Percentiles rank a stretch among this genome's conserved stretches.
Conservation (phyloP, 2,113 vertebrate species). For the Thomomys bottae region DNA sequence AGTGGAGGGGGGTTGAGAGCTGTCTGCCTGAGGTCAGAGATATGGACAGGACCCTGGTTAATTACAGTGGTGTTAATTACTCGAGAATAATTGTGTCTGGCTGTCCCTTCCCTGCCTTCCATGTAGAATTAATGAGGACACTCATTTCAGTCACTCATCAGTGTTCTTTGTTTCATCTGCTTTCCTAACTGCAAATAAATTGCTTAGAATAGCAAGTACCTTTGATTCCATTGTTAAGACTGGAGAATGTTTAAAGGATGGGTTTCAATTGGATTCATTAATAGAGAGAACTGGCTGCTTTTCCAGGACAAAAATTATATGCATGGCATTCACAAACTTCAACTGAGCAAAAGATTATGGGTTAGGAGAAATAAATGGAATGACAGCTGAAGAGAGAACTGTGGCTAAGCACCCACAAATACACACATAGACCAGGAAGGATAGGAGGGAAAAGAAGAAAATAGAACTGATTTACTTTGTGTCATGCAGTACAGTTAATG, state of each 20-base stretch:
- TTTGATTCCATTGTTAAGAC: conserved; percentile 11
- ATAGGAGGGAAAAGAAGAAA: background rate
- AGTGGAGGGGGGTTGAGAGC: background rate
- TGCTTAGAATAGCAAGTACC: conserved; percentile 23
- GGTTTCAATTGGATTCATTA: background rate
- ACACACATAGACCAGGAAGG: background rate
- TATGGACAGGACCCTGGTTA: background rate
- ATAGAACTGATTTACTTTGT: background rate
- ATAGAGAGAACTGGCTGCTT: conserved; percentile 22
- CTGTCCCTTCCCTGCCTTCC: background rate
- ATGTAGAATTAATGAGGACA: background rate
- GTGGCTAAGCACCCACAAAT: fast-evolving
- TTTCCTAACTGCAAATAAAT: background rate
- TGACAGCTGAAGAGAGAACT: background rate
- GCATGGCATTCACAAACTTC: background rate
- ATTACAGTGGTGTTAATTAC: background rate
- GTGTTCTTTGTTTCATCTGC: conserved; percentile 29
- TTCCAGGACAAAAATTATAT: conserved; percentile 24
- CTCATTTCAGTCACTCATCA: background rate
- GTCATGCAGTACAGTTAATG: background rate
- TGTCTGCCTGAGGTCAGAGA: background rate
- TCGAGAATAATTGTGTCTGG: background rate
- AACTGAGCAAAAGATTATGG: background rate
- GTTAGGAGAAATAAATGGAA: background rate
- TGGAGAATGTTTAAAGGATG: conserved; percentile 24